phyloP scores from a whole-genome alignment of 1,140 invertebrate species.

The Aporrectodea caliginosa region DNA sequence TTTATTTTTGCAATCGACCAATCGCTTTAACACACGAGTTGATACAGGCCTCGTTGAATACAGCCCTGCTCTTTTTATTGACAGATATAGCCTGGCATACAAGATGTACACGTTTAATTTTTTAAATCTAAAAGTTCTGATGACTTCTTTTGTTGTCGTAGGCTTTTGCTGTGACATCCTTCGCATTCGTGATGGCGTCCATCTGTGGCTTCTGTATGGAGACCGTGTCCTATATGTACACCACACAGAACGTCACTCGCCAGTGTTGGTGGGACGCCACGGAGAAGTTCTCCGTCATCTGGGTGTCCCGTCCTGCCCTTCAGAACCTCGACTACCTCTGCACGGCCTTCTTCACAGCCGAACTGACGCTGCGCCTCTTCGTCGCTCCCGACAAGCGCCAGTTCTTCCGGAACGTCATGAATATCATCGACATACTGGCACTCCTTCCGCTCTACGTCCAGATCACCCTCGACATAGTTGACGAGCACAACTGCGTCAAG shows the following conservation, averaged over 20 bases:
- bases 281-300: not conserved
- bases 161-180: conserved; percentile 33
- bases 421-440: conserved; percentile 58
- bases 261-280: not conserved
- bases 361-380: conserved; percentile 54
- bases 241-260: conserved; percentile 7
- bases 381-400: conserved; percentile 54
- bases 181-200: conserved; percentile 36
- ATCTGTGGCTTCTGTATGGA: conserved; percentile 32
- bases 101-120: too few species aligned
- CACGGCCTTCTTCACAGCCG: conserved; percentile 57
- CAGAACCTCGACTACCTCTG: conserved; percentile 50
- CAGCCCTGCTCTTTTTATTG: too few species aligned
- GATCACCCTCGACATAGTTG: conserved; percentile 20
- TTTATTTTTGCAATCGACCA: too few species aligned
- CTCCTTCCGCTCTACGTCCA: conserved; percentile 52
- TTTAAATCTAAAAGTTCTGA: too few species aligned
- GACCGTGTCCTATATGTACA: conserved; percentile 3
- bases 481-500: conserved; percentile 25
- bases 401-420: conserved; percentile 55
- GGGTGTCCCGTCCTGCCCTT: conserved; percentile 25
- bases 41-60: too few species aligned
- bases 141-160: too few species aligned
- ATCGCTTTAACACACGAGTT: too few species aligned
- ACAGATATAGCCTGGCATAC: too few species aligned